Percentiles rank a stretch among this genome's conserved stretches.
Evolutionary conservation across 2,113 vertebrate genomes (phyloP).

Genomic region (cat (Felis catus)): DNA sequence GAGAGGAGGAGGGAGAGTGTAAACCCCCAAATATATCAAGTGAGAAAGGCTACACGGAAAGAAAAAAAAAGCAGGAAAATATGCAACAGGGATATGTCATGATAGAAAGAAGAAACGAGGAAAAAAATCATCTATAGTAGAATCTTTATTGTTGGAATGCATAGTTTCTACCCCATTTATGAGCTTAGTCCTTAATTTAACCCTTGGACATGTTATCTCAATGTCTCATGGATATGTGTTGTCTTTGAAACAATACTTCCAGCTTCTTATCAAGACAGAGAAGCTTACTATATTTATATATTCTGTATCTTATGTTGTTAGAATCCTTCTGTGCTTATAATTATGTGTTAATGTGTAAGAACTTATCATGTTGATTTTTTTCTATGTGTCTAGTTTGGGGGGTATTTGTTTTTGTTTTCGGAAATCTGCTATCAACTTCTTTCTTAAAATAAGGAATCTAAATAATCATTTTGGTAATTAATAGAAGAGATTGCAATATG

Average conservation of each 20-base stretch:
- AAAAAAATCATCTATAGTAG: background rate
- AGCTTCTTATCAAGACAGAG: background rate
- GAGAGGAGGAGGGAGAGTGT: background rate
- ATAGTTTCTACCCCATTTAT: background rate
- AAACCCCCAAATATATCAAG: background rate
- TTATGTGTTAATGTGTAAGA: background rate
- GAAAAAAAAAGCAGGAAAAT: background rate
- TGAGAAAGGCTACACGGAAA: background rate
- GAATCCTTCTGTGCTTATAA: background rate
- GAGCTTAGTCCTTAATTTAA: conserved; percentile 5
- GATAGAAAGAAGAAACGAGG: background rate
- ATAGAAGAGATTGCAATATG: background rate
- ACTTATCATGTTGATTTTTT: background rate
- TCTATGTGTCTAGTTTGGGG: background rate
- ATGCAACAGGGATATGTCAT: background rate
- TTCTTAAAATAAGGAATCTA: background rate
- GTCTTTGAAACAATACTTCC: background rate
- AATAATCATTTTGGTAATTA: conserved; percentile 1
- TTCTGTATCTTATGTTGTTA: background rate
- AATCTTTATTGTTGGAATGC: background rate
- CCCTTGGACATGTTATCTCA: background rate
- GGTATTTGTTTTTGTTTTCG: background rate
- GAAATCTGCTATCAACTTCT: background rate
- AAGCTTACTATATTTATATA: background rate
- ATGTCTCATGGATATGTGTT: background rate